These are phyloP conservation scores for Scaptomyza caliginosa DNA, from an alignment of 2,888 invertebrate species.

Conservation along the genomic window DNA sequence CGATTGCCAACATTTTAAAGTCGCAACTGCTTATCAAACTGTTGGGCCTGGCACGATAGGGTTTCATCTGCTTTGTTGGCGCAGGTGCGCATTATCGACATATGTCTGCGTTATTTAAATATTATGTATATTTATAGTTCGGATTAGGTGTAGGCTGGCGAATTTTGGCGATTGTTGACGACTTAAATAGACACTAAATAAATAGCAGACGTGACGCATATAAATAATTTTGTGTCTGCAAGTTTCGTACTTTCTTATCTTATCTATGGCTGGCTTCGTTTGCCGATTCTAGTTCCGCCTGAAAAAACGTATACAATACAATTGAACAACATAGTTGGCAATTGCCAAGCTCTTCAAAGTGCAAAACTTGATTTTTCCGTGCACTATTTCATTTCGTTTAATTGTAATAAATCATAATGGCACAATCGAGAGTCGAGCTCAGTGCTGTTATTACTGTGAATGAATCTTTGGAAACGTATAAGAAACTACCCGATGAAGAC, in stretches of 20 bases:
- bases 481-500: conserved; percentile 32
- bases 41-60: conserved; percentile 2
- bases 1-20: conserved; percentile 35
- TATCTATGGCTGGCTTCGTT: conserved; percentile 57
- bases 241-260: conserved; percentile 54
- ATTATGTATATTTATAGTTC: conserved; percentile 26
- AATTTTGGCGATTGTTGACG: conserved; percentile 17
- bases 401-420: conserved; percentile 35
- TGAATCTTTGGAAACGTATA: conserved; percentile 23
- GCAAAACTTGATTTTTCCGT: conserved; percentile 27
- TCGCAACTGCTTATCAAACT: conserved; percentile 36
- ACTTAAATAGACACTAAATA: background rate
- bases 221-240: conserved; percentile 20
- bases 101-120: background rate
- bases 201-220: conserved; percentile 33
- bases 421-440: conserved; percentile 25
- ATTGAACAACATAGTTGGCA: conserved; percentile 49
- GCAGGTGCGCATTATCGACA: conserved; percentile 17
- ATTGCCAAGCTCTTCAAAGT: conserved; percentile 55
- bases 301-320: conserved; percentile 35
- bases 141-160: conserved; percentile 15
- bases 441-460: conserved; percentile 33
- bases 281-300: conserved; percentile 50
- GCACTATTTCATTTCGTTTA: conserved; percentile 29
- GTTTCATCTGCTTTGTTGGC: conserved; percentile 6